Conservation (phyloP, 2,888 invertebrate species). For the Eupithecia subumbrata region DNA sequence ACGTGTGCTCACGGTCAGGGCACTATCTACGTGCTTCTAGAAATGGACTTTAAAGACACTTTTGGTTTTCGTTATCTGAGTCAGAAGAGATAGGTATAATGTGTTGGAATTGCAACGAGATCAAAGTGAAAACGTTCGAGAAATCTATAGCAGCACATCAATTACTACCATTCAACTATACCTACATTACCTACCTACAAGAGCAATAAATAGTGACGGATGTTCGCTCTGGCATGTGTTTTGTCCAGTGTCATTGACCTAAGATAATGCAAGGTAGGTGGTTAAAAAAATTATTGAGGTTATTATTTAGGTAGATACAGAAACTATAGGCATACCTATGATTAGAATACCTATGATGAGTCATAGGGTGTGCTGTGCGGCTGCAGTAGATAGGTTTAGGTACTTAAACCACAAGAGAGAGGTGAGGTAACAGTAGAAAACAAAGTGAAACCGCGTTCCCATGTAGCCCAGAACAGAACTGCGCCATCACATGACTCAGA, state of each 20-base stretch:
- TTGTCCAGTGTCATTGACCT: constrained; percentile 40
- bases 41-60: not conserved
- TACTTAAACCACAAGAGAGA: constrained; percentile 5
- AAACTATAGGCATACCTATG: not conserved
- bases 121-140: constrained; percentile 4
- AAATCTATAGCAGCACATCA: constrained; percentile 7
- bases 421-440: constrained; percentile 7
- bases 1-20: not conserved
- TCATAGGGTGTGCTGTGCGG: not conserved
- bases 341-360: not conserved
- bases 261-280: constrained; percentile 31
- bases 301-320: not conserved
- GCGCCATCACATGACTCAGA: constrained; percentile 52
- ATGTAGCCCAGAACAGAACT: constrained; percentile 26
- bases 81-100: not conserved
- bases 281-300: not conserved
- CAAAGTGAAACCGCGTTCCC: constrained; percentile 13
- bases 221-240: constrained; percentile 22
- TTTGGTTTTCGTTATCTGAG: not conserved
- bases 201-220: constrained; percentile 11
- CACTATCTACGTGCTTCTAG: not conserved
- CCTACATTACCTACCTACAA: not conserved
- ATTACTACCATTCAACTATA: not conserved
- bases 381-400: constrained; percentile 3
- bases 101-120: not conserved